Base-by-base conservation (phyloP, 92 coral and sea anemone genomes). In the Muricea muricata region DNA sequence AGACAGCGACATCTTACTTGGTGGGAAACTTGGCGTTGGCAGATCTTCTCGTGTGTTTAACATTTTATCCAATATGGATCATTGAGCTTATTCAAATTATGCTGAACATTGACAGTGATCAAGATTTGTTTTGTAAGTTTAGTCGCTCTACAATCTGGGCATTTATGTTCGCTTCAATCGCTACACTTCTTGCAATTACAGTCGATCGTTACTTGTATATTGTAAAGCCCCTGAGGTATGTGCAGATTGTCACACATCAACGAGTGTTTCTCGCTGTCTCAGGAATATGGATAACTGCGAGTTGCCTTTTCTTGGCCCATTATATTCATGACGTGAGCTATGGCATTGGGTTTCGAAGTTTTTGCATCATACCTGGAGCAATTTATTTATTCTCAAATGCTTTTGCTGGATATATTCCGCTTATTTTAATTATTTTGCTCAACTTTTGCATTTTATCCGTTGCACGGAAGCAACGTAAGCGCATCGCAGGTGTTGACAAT, bases 31-130 rank as follows among this genome's bases (percentile, higher is more conserved):
- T 52, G 60, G 60, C 60, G 20, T 25, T 52, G 60, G 60, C 60
- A 52, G 60, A 52, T 18, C 18, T 52, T 18, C 60, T 52, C 60
- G 60, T 52, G 60, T 52, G 60, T 52, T 52, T 52, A 52, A 52
- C 60, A 52, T 52, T 52, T 52, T 52, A 52, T 52, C 60, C 60
- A 52, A 52, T 52, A 52, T 52, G 60, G 60, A 52, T 52, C 2
- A 52, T 20, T 52, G 60, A 52, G 18, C 20, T 52, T 52, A 52
- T 52, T 1, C 24, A 52, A 25, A 52, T 25, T 17, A 52, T 52
- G 20, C 20, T 52, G 18, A 17, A 52, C 60, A 52, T 52, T 18
- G 60, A 52, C 20, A 18, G 60, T 52, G 21, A 52, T 20, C 60
- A 52, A 25, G 60, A 6, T 7, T 52, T 52, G 23, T 52, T 52